Base-by-base conservation (phyloP, 2,797 vertebrate species). In the Thamnophis elegans region DNA sequence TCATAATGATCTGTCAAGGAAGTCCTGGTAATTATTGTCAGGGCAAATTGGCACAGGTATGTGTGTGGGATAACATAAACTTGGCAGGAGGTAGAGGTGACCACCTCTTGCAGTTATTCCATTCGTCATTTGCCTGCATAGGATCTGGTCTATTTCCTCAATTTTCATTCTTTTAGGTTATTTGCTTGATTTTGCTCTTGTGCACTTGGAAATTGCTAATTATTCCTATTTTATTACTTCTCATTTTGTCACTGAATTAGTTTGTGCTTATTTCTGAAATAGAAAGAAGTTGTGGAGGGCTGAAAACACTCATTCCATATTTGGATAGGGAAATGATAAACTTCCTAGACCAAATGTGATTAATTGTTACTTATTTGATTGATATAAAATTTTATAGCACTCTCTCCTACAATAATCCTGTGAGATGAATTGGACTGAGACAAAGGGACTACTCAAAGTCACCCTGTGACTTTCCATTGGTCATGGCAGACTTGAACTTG, bases 1-100 rank as follows among this genome's bases (percentile, higher is more conserved):
- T 97, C 96, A 96, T 98, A 98, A 98, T 97, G 97, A 98, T 97
- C 96, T 97, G 96, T 97, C 97, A 97, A 93, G 95, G 96, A 97
- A 93, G 96, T 96, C 96, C 95, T 95, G 96, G 95, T 98, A 98
- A 98, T 98, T 97, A 97, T 96, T 96, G 95, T 96, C 97, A 95
- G 95, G 97, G 96, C 88, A 96, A 94, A 98, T 97, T 97, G 97
- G 96, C 96, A 95, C 94, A 96, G 88, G 73, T 97, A 96, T 94
- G 94, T 68, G 94, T 68, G 89, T 94, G 59, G 89, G 93, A 96
- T 95, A 93, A 97, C 93, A 92, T 92, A 94, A 55, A 88, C 87
- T 73, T 92, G 93, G 92, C 85, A 94, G 93, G 96, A 92, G 5
- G 91, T 20, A 91, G 88, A 82, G 91, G 62, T 90, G 8, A 87